These are phyloP conservation scores for Palaemon carinicauda DNA, from an alignment of 1,140 invertebrate genomes.

Conservation along the genomic window DNA sequence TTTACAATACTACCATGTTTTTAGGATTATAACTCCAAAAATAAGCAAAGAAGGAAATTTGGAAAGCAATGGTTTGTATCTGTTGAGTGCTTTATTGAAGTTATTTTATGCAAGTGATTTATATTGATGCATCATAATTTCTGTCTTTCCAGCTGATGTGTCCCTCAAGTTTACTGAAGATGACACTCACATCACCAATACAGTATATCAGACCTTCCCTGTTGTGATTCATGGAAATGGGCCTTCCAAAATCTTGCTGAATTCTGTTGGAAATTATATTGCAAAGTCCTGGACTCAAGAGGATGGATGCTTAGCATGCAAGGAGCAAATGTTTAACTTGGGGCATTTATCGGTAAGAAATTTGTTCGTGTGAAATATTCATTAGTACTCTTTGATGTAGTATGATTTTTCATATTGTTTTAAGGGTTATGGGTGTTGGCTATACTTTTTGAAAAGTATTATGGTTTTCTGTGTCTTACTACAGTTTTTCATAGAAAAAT, in stretches of 20 bases:
- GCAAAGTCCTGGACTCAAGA: conserved; percentile 81
- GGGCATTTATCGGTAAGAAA: conserved; percentile 59
- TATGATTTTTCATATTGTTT: too few relatives aligned
- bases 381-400: too few relatives aligned
- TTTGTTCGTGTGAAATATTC: neutral
- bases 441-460: too few relatives aligned
- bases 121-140: neutral
- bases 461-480: too few relatives aligned
- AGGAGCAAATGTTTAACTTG: conserved; percentile 68
- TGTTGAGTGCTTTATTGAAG: too few relatives aligned
- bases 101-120: neutral
- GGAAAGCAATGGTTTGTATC: too few relatives aligned
- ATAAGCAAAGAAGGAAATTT: too few relatives aligned
- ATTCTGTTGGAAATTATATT: conserved; percentile 92
- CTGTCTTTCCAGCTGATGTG: conserved; percentile 73
- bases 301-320: conserved; percentile 82
- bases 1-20: too few relatives aligned
- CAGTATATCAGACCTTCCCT: conserved; percentile 81
- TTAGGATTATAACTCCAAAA: too few relatives aligned
- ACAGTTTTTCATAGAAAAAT: too few relatives aligned
- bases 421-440: too few relatives aligned
- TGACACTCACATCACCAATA: conserved; percentile 79
- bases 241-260: conserved; percentile 74
- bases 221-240: conserved; percentile 97
- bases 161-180: conserved; percentile 73